phyloP scores from a whole-genome alignment of 2,888 invertebrate genomes.

The Phyto melanocephala region DNA sequence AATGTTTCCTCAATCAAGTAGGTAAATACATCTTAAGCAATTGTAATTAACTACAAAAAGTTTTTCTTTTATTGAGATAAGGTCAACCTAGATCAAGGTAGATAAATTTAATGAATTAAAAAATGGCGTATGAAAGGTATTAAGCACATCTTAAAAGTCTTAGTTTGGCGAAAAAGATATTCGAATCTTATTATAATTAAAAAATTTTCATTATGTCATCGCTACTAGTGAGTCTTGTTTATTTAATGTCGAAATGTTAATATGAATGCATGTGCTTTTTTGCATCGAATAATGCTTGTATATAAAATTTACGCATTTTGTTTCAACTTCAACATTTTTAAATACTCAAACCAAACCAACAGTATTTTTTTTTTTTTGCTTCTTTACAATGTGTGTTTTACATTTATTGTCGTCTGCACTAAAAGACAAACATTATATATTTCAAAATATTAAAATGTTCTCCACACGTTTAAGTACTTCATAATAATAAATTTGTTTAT shows the following conservation, averaged over 20 bases:
- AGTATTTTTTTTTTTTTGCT: not conserved
- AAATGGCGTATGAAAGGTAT: no score
- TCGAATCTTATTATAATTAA: no score
- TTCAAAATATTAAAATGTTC: constrained; percentile 1
- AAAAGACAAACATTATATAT: not conserved
- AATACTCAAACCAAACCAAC: not conserved
- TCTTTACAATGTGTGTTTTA: not conserved
- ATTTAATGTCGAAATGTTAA: no score
- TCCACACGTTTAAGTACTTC: not conserved
- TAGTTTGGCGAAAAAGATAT: no score
- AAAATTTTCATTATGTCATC: no score
- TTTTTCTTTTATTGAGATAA: no score
- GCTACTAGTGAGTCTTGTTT: constrained; percentile 11
- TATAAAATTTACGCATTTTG: constrained; percentile 41
- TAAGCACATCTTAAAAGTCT: no score
- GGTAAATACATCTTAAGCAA: no score
- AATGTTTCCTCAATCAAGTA: no score
- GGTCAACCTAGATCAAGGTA: no score
- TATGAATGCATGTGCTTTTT: not conserved
- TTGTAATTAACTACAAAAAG: no score
- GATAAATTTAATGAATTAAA: no score
- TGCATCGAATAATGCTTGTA: not conserved
- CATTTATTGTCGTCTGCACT: not conserved
- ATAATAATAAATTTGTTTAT: constrained; percentile 8
- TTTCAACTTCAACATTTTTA: constrained; percentile 50